Conservation (phyloP, 2,888 invertebrate species). For the Willowsia nigromaculata region DNA sequence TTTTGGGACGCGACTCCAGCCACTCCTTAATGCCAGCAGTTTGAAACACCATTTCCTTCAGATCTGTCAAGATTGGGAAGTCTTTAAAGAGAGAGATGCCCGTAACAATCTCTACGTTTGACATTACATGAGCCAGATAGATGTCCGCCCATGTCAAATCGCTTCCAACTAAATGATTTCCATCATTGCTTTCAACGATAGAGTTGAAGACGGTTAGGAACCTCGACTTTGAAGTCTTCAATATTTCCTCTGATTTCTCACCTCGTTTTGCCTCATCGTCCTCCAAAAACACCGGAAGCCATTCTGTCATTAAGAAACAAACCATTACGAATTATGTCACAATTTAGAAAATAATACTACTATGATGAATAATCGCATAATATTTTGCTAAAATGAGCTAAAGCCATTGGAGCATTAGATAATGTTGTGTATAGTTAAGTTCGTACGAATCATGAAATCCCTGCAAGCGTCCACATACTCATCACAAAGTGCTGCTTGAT, state of each 20-base stretch:
- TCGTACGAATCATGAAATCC: conserved; percentile 56
- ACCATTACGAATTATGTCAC: too few species aligned
- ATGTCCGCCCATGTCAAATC: conserved; percentile 86
- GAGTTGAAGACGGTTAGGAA: conserved; percentile 21
- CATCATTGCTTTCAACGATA: conserved; percentile 36
- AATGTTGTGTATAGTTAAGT: neutral
- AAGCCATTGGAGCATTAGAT: too few species aligned
- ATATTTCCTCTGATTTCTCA: conserved; percentile 12
- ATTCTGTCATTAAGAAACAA: neutral
- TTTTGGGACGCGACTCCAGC: conserved; percentile 83
- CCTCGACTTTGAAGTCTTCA: neutral
- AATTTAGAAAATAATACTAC: neutral
- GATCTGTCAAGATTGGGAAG: conserved; percentile 82
- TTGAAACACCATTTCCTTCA: conserved; percentile 82
- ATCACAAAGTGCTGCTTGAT: conserved; percentile 72
- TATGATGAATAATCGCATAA: neutral
- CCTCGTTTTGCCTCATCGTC: conserved; percentile 20
- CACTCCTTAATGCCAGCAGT: conserved; percentile 83
- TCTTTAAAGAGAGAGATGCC: conserved; percentile 80
- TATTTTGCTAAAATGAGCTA: neutral
- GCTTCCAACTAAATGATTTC: conserved; percentile 60
- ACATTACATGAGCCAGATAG: conserved; percentile 81
- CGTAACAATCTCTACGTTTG: conserved; percentile 11
- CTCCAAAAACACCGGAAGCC: neutral
- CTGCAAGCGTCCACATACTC: conserved; percentile 70